Evolutionary conservation across 2,113 vertebrate species (phyloP).

Genomic region (Ciconia maguari): DNA sequence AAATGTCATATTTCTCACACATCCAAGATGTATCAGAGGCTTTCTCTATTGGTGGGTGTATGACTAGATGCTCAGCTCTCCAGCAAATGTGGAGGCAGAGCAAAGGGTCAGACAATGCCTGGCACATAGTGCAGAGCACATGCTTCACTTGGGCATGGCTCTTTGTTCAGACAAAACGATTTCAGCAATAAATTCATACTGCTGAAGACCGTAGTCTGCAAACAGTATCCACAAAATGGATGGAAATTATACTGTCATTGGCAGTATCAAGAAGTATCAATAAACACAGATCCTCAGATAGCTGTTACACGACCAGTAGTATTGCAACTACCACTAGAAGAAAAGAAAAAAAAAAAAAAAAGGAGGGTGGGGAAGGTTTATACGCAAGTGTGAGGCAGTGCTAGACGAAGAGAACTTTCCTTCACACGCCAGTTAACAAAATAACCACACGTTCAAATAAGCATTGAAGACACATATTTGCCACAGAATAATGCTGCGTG

Average conservation of each 20-base stretch:
- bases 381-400: background rate
- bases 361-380: background rate
- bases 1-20: background rate
- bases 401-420: background rate
- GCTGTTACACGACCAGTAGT: background rate
- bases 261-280: background rate
- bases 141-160: background rate
- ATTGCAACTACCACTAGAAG: background rate
- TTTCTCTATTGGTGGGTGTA: background rate
- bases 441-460: background rate
- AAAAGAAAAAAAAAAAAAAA: no score
- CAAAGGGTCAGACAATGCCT: background rate
- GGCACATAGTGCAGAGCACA: background rate
- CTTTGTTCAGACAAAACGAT: background rate
- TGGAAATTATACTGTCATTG: background rate
- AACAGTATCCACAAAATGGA: background rate
- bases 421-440: background rate
- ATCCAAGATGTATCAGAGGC: background rate
- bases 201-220: background rate
- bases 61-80: background rate
- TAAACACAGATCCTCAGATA: background rate
- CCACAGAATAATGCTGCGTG: background rate
- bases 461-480: background rate
- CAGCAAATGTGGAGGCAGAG: background rate
- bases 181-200: background rate